These are phyloP conservation scores for Macrosoma leucophasiata DNA, from an alignment of 2,888 invertebrate genomes.

Conservation along the genomic window DNA sequence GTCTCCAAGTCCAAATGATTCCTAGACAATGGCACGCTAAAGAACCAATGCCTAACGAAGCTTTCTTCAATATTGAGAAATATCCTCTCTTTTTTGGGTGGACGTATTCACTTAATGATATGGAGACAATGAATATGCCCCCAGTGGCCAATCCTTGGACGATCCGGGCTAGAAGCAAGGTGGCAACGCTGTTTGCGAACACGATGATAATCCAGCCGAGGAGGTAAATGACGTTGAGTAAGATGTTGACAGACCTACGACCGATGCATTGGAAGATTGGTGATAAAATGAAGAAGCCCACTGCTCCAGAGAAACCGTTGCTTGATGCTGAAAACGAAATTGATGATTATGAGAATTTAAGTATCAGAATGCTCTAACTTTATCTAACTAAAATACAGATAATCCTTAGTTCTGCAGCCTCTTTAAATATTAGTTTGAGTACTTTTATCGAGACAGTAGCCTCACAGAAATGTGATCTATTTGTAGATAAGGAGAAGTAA, in stretches of 20 bases:
- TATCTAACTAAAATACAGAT: no score
- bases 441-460: no score
- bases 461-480: no score
- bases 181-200: constrained; percentile 28
- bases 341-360: no score
- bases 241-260: constrained; percentile 30
- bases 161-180: constrained; percentile 32
- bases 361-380: no score
- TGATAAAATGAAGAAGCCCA: constrained; percentile 34
- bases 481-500: no score
- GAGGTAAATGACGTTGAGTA: constrained; percentile 20
- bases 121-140: constrained; percentile 30
- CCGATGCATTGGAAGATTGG: constrained; percentile 36
- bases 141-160: constrained; percentile 37
- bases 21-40: constrained; percentile 36
- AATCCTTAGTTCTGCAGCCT: no score
- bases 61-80: constrained; percentile 35
- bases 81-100: constrained; percentile 36
- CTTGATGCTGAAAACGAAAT: constrained; percentile 37
- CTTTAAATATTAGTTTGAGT: no score
- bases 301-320: constrained; percentile 33
- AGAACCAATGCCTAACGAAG: constrained; percentile 27
- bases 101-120: constrained; percentile 36
- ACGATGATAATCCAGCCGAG: constrained; percentile 34
- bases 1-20: constrained; percentile 35